Evolutionary conservation across 2,888 invertebrate genomes (phyloP), one percentile per base, ranked within the genome.

Genomic region (Perithous albicinctus): DNA sequence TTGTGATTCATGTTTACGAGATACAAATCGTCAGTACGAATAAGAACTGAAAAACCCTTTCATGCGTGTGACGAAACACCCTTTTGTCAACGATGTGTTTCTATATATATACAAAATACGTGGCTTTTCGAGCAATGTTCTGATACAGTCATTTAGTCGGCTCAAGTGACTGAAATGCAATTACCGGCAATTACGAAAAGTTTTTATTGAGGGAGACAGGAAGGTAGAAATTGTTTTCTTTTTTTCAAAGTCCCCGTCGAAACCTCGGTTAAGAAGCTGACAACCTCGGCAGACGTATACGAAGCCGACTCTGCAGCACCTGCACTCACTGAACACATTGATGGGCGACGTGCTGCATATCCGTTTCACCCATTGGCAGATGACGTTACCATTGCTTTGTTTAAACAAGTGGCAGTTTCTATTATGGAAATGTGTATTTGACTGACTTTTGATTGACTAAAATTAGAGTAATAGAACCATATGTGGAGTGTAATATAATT

Each of bases 161-260:
- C 72, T 78, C 85, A 83, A 88, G 89, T 89, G 89, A 87, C 86
- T 87, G 86, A 89, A 89, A 88, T 88, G 89, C 87, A 88, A 89
- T 89, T 89, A 89, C 84, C 74, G 81, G 85, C 85, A 88, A 89
- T 88, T 89, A 88, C 85, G 82, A 54, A 48, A 84, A 78, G 80
- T 78, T 83, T 85, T 87, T 83, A 78, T 83, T 83, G 20, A 74
- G 69, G 35, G 26, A 32, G 18, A 32, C 26, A 23, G 41, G 41
- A 66, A 48, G 15, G 23, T 26, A 10, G 15, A 67, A 76, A 41
- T 56, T 46, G 51, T 66, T n/a, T n/a, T n/a, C n/a, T 41, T 78
- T 81, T 79, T 83, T 80, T 43, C 59, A 64, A 59, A 63, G 43
- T 10, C 23, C 67, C 43, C 72, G 59, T 51, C 69, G 72, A 82